phyloP scores from a whole-genome alignment of 1,140 invertebrate genomes.

The Caenorhabditis tropicalis region DNA sequence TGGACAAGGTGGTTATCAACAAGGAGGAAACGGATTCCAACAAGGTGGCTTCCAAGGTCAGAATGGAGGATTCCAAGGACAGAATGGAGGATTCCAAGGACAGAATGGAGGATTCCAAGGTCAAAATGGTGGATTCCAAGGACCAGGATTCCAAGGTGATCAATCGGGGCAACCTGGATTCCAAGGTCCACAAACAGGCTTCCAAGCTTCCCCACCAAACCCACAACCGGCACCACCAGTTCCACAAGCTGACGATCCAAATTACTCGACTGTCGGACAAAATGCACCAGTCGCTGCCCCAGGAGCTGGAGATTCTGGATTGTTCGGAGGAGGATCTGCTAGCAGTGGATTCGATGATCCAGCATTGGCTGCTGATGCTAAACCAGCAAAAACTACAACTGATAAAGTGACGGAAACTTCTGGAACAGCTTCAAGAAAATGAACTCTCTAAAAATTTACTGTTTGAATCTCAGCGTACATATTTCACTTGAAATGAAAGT shows the following conservation, averaged over 20 bases:
- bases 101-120: conserved; percentile 22
- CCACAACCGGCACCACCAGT: background rate
- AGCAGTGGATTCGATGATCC: conserved; percentile 24
- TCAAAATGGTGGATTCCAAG: background rate
- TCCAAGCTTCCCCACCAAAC: conserved; percentile 4
- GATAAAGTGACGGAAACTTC: conserved; percentile 13
- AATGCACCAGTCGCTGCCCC: background rate
- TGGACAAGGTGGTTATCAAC: conserved; percentile 19
- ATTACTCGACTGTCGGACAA: background rate
- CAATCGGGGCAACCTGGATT: background rate
- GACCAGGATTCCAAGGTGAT: background rate
- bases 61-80: conserved; percentile 2
- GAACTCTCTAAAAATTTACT: background rate
- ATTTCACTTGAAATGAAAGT: background rate
- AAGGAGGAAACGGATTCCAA: conserved; percentile 25
- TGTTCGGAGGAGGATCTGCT: background rate
- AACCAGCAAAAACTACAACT: background rate
- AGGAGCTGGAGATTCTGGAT: conserved; percentile 5
- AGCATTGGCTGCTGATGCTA: conserved; percentile 16
- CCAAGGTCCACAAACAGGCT: background rate
- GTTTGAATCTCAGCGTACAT: background rate
- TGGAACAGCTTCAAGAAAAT: conserved; percentile 15
- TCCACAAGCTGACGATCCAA: background rate
- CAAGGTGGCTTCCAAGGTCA: background rate
- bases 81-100: conserved; percentile 1